A percentile compares a stretch with the other conserved stretches of the same genome.
Evolutionary conservation across 1,140 invertebrate species (phyloP).

Genomic region (Eueides isabella): DNA sequence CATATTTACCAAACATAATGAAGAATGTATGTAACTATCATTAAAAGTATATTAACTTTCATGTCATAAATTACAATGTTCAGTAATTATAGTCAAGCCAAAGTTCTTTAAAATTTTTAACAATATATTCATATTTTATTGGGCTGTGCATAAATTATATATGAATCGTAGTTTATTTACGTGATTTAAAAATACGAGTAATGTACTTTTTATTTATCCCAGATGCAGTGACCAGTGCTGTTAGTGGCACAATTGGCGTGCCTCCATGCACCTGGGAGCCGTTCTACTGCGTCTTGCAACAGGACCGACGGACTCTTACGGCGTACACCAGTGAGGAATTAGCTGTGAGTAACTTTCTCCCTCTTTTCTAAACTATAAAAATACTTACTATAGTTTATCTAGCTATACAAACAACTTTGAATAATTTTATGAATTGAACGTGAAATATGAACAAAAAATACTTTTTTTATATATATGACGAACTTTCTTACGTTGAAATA

Average conservation of each 20-base stretch:
- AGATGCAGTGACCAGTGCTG: slow-evolving; percentile 68
- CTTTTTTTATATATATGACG: too few species aligned
- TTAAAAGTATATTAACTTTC: slow-evolving; percentile 11
- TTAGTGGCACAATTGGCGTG: slow-evolving; percentile 60
- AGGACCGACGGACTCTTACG: slow-evolving; percentile 92
- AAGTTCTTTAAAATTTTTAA: background rate
- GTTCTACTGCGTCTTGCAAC: slow-evolving; percentile 93
- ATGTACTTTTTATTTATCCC: slow-evolving; percentile 37
- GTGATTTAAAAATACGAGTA: background rate
- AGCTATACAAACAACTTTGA: background rate
- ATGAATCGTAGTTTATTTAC: background rate
- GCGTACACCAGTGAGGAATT: slow-evolving; percentile 94
- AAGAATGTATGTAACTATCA: background rate
- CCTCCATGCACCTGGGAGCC: slow-evolving; percentile 88
- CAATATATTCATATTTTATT: too few species aligned
- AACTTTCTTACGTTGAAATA: slow-evolving; percentile 10
- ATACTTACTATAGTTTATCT: background rate
- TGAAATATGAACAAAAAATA: too few species aligned
- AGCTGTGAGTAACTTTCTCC: slow-evolving; percentile 88
- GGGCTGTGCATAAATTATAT: too few species aligned
- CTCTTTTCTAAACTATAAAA: background rate
- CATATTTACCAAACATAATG: background rate
- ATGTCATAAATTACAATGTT: background rate
- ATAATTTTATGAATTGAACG: slow-evolving; percentile 1
- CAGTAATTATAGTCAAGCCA: slow-evolving; percentile 1